Percentiles rank a stretch among this genome's conserved stretches.
Evolutionary conservation across 2,113 vertebrate species (phyloP).

Genomic region (Psophia crepitans): DNA sequence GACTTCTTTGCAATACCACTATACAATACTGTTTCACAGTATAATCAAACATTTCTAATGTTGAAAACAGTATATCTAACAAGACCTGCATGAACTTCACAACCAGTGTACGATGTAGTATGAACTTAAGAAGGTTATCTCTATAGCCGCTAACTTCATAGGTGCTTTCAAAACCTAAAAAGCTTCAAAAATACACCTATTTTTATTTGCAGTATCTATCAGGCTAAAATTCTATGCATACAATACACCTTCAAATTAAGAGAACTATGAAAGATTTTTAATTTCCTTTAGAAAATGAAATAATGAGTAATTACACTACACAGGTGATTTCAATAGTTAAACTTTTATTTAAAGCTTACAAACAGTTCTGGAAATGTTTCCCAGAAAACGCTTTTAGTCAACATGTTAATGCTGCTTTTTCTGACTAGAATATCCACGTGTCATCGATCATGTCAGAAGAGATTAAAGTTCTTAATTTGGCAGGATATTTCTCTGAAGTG

Average conservation of each 20-base stretch:
- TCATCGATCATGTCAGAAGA: background rate
- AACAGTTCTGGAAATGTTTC: background rate
- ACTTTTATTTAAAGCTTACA: background rate
- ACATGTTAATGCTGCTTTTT: background rate
- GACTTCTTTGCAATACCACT: background rate
- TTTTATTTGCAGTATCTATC: background rate
- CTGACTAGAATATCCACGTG: background rate
- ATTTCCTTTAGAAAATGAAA: background rate
- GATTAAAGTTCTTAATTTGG: background rate
- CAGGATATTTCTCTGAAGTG: background rate
- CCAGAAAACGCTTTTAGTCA: background rate
- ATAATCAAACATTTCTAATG: background rate
- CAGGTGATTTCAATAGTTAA: background rate
- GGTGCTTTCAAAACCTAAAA: background rate
- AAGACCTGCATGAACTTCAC: background rate
- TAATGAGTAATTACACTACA: background rate
- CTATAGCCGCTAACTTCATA: background rate
- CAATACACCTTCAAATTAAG: background rate
- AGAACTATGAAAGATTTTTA: background rate
- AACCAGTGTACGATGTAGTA: background rate
- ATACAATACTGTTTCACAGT: background rate
- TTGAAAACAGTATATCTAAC: background rate
- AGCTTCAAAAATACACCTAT: background rate
- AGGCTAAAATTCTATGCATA: background rate
- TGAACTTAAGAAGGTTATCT: background rate